These are phyloP conservation scores for Eilema griseolum DNA, from an alignment of 2,888 invertebrate genomes.

Conservation along the genomic window DNA sequence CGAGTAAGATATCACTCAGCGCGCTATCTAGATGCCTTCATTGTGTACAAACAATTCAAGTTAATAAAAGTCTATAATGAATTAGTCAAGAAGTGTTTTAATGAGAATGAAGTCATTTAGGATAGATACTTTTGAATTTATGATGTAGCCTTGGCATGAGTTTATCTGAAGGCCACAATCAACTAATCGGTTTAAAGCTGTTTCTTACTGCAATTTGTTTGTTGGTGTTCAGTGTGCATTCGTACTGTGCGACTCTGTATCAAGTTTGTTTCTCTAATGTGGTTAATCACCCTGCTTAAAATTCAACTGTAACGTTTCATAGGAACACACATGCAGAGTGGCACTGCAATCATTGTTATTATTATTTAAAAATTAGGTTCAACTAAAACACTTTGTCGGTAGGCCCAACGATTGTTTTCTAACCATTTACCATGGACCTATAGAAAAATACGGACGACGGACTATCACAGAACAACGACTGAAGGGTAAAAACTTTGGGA, in stretches of 20 bases:
- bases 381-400: conserved; percentile 55
- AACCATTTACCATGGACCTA: no score
- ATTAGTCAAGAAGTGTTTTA: background rate
- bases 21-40: conserved; percentile 72
- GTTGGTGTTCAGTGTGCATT: conserved; percentile 86
- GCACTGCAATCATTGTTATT: conserved; percentile 43
- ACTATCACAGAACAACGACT: no score
- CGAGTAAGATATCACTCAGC: conserved; percentile 91
- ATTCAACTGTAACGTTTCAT: background rate
- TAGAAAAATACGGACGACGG: no score
- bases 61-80: background rate
- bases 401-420: conserved; percentile 51
- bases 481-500: no score
- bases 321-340: conserved; percentile 52
- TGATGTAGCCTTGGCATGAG: conserved; percentile 71
- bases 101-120: conserved; percentile 74
- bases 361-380: conserved; percentile 29
- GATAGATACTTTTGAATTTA: conserved; percentile 51
- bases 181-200: conserved; percentile 74
- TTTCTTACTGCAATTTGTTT: conserved; percentile 70
- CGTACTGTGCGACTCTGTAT: conserved; percentile 61
- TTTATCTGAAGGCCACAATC: conserved; percentile 68
- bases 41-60: conserved; percentile 34
- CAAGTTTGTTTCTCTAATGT: conserved; percentile 59
- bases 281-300: conserved; percentile 6